Evolutionary conservation across 1,140 invertebrate genomes (phyloP), one percentile per base, ranked within the genome.

Genomic region (Dendroctonus valens): DNA sequence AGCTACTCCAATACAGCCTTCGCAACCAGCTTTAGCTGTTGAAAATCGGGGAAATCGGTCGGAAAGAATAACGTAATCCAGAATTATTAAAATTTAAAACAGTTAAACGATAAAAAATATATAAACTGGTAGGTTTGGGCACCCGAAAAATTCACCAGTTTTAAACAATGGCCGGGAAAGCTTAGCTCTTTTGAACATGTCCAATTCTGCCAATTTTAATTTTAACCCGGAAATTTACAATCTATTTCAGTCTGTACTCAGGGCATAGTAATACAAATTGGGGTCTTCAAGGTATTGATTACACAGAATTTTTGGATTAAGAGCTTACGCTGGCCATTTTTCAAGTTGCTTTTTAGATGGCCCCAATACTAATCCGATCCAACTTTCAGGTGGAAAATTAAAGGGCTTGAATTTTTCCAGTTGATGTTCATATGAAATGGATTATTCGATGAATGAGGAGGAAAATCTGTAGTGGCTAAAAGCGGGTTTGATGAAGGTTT

Each of bases 211-310:
- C 40, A 58, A 46, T 40, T 58, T 46, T 58, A 44, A 58, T 58
- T 26, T 58, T 58, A 42, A 58, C 41, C 41, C 41, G 41, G 26
- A 44, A 42, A 44, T 58, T 42, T 58, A 44, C 40, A 42, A 3
- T 58, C 55, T 46, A 58, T 58, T 58, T 58, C 37, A 44, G 41
- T 26, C 4, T 58, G 14, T 15, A 58, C n/a, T 42, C 12, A 12
- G 11, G 55, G 12, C 55, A 58, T 15, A 26, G 55, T 44, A 58
- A 58, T 44, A 58, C 55, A 58, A 58, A 58, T 42, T 46, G 55
- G 46, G 40, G 41, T 44, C 15, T 38, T 58, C 41, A 46, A 58
- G 55, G 41, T 46, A 44, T 44, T 26, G 55, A 58, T 42, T 58
- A 44, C n/a, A 46, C 41, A 44, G 12, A 44, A 58, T 58, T 44